Evolutionary conservation across 2,888 invertebrate genomes (phyloP).

Genomic region (Drosophila atripex): DNA sequence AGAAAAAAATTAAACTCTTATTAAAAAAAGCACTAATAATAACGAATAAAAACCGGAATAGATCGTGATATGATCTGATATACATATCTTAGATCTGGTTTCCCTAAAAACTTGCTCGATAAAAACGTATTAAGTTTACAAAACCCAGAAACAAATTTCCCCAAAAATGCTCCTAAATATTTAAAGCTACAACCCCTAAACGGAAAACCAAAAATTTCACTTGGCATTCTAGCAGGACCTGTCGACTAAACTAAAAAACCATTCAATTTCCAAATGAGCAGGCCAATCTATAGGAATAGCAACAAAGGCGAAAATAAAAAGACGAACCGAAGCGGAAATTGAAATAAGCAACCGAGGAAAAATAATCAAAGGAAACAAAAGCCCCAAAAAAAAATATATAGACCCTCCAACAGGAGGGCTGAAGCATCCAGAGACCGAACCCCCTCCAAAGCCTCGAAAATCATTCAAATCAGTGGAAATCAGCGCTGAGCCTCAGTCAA

Average conservation of each 20-base stretch:
- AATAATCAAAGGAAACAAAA: slow-evolving; percentile 67
- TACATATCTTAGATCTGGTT: too few species aligned
- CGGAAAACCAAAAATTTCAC: not conserved
- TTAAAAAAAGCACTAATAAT: too few species aligned
- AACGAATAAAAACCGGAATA: too few species aligned
- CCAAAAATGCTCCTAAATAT: slow-evolving; percentile 1
- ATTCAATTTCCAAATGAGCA: slow-evolving; percentile 53
- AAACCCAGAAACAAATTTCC: not conserved
- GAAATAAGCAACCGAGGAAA: slow-evolving; percentile 73
- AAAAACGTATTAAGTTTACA: not conserved
- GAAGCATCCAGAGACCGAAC: slow-evolving; percentile 23
- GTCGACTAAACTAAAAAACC: slow-evolving; percentile 16
- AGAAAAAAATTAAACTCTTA: too few species aligned
- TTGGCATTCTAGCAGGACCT: slow-evolving; percentile 19
- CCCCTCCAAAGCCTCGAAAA: slow-evolving; percentile 50
- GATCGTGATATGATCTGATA: too few species aligned
- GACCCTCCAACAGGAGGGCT: slow-evolving; percentile 8
- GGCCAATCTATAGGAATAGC: slow-evolving; percentile 56
- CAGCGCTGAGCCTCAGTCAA: slow-evolving; percentile 61
- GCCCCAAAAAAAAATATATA: slow-evolving; percentile 30
- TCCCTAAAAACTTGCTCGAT: too few species aligned
- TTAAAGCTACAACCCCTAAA: slow-evolving; percentile 3
- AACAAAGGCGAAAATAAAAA: slow-evolving; percentile 30
- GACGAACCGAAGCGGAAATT: slow-evolving; percentile 60
- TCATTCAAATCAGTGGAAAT: slow-evolving; percentile 67